Evolutionary conservation across 2,113 vertebrate species (phyloP).

Genomic region (Mobula hypostoma): DNA sequence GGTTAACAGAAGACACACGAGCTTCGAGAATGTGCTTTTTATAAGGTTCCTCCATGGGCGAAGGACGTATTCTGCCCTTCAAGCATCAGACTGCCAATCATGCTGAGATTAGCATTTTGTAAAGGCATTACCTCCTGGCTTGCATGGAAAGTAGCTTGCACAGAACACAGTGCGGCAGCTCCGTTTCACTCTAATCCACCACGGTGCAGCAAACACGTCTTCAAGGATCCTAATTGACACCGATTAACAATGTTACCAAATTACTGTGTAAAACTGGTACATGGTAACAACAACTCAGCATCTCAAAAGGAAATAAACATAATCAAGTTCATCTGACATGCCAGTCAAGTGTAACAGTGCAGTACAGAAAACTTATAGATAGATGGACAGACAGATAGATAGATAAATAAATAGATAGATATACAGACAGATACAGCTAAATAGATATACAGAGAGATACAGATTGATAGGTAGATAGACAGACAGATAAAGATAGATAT

Average conservation of each 20-base stretch:
- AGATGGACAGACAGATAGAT: background rate
- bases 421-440: no score
- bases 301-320: background rate
- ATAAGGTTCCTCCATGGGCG: no score
- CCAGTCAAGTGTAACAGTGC: background rate
- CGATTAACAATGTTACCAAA: background rate
- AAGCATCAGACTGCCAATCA: background rate
- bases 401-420: background rate
- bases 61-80: background rate
- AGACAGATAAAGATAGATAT: no score
- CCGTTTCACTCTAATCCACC: background rate
- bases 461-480: no score
- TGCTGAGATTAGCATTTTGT: slow-evolving; percentile 3
- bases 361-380: background rate
- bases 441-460: no score
- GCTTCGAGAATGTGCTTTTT: background rate
- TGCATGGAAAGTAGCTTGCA: background rate
- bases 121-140: background rate
- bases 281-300: background rate
- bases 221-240: background rate
- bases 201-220: background rate
- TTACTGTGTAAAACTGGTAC: background rate
- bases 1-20: background rate
- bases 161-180: background rate
- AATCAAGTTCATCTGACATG: background rate